Conservation (phyloP, 2,113 vertebrate genomes). For the Chamaetylas fuelleborni region DNA sequence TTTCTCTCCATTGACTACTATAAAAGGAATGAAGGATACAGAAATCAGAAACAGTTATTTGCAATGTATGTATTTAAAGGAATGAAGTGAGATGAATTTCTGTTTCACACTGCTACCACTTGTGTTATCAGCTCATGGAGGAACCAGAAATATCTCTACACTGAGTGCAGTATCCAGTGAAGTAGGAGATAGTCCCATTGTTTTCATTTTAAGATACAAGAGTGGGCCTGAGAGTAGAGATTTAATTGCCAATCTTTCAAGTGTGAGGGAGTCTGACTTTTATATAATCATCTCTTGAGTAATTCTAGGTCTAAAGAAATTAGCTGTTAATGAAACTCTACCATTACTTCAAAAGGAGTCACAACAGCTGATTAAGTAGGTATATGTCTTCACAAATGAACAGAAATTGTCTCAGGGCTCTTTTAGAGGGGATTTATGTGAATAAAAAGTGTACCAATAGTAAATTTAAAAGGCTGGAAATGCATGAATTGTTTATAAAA, state of each 20-base stretch:
- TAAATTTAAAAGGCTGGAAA: neutral
- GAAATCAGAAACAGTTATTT: neutral
- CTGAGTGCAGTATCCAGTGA: neutral
- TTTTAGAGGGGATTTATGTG: neutral
- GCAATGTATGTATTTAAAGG: neutral
- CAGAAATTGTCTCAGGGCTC: neutral
- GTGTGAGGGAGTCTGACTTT: neutral
- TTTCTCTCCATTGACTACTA: neutral
- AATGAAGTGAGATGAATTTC: neutral
- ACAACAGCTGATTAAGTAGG: neutral
- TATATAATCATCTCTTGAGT: neutral
- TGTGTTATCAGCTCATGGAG: neutral
- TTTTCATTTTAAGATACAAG: neutral
- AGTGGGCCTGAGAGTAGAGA: neutral
- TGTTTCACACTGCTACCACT: neutral
- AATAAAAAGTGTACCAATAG: neutral
- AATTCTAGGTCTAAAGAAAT: slow-evolving; percentile 34
- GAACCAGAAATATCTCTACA: neutral
- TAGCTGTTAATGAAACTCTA: slow-evolving; percentile 35
- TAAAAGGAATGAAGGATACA: neutral
- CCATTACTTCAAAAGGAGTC: slow-evolving; percentile 11
- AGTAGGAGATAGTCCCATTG: neutral
- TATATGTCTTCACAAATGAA: slow-evolving; percentile 12
- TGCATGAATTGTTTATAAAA: neutral
- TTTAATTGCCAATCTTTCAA: slow-evolving; percentile 24